Percentiles rank a stretch among this genome's conserved stretches.
These are phyloP conservation scores for Scaptomyza parva DNA, from an alignment of 2,888 invertebrate species.

Conservation along the genomic window DNA sequence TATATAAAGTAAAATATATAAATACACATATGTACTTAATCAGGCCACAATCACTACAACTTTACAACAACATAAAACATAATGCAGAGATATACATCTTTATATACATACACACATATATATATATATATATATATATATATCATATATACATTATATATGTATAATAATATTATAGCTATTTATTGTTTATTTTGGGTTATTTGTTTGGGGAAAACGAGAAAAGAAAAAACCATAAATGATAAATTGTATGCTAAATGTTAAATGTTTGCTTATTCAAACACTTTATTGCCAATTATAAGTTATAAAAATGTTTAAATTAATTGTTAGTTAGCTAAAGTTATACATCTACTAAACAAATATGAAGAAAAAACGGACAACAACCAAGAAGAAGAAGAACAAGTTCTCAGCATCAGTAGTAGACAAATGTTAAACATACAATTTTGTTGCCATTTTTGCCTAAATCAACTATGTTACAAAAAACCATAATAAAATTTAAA, in stretches of 20 bases:
- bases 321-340: constrained; percentile 78
- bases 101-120: constrained; percentile 54
- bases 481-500: constrained; percentile 37
- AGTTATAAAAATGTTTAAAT: constrained; percentile 78
- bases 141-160: constrained; percentile 36
- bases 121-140: constrained; percentile 41
- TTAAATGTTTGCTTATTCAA: constrained; percentile 77
- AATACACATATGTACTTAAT: constrained; percentile 62
- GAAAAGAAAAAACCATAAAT: constrained; percentile 32
- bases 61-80: constrained; percentile 51
- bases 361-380: constrained; percentile 13
- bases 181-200: constrained; percentile 73
- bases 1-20: constrained; percentile 39
- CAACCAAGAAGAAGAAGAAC: constrained; percentile 25
- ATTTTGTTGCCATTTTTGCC: constrained; percentile 85
- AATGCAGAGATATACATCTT: constrained; percentile 51
- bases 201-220: constrained; percentile 47
- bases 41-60: constrained; percentile 75
- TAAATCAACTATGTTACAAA: constrained; percentile 85
- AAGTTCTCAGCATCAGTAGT: constrained; percentile 58
- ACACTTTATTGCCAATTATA: constrained; percentile 78
- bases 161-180: constrained; percentile 55
- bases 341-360: constrained; percentile 72
- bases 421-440: constrained; percentile 81
- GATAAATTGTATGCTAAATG: constrained; percentile 73